phyloP scores from a whole-genome alignment of 2,113 vertebrate genomes.

The Bubalus kerabau region DNA sequence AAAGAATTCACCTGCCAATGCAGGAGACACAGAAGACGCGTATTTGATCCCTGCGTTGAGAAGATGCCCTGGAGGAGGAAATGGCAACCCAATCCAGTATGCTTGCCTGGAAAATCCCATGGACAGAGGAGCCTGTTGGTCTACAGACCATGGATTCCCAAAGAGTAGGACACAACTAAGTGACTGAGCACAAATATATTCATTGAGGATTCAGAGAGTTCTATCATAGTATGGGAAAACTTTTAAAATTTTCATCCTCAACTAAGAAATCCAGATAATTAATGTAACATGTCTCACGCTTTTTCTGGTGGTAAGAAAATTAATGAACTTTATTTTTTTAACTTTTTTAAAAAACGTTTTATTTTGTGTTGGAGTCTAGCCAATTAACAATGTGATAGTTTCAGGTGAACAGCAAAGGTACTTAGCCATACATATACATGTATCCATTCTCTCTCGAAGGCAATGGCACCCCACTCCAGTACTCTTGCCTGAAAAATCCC shows the following conservation, averaged over 20 bases:
- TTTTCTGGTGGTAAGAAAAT: not conserved
- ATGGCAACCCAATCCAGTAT: not conserved
- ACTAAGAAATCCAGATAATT: not conserved
- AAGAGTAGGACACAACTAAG: not conserved
- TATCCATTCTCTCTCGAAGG: not conserved
- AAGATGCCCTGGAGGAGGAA: not conserved
- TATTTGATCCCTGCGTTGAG: not conserved
- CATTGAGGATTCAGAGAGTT: not conserved
- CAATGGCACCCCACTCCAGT: too few relatives aligned
- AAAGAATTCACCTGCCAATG: not conserved
- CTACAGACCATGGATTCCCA: not conserved
- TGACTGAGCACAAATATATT: not conserved
- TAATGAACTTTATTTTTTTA: not conserved
- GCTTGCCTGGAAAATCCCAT: not conserved
- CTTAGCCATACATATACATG: not conserved
- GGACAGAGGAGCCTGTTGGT: not conserved
- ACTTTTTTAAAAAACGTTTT: not conserved
- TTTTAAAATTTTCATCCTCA: not conserved
- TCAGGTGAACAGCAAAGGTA: not conserved
- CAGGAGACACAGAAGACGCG: accelerated
- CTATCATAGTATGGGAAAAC: not conserved
- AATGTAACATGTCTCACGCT: not conserved
- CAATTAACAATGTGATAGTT: not conserved
- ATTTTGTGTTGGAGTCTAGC: not conserved
- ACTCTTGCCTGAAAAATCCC: too few relatives aligned